phyloP scores from a whole-genome alignment of 2,113 vertebrate genomes.

The Clarias gariepinus region DNA sequence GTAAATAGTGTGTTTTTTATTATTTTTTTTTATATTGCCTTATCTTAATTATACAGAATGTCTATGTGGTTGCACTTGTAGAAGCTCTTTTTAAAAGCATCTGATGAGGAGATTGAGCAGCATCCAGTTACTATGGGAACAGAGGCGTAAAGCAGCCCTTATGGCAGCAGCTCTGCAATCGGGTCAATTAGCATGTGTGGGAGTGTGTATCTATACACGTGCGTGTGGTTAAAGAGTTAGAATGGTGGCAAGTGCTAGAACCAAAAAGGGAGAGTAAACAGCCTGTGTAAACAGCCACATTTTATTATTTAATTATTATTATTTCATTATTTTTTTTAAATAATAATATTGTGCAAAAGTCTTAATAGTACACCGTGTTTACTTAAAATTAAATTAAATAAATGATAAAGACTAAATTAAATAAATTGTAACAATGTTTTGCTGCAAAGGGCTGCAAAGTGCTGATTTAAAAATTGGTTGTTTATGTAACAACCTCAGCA shows the following conservation, averaged over 20 bases:
- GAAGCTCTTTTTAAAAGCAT: constrained; percentile 38
- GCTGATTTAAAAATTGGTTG: too few species aligned
- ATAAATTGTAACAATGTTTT: too few species aligned
- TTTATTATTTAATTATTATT: background rate
- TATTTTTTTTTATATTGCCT: too few species aligned
- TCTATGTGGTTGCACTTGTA: constrained; percentile 6
- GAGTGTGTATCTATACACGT: constrained; percentile 24
- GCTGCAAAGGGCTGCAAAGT: too few species aligned
- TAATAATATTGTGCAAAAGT: too few species aligned
- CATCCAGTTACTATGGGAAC: constrained; percentile 60
- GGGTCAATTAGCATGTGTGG: constrained; percentile 45
- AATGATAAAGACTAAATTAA: too few species aligned
- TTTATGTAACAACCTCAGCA: too few species aligned
- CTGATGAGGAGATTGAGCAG: constrained; percentile 27
- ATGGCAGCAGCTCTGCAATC: constrained; percentile 42
- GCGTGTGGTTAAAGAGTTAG: constrained; percentile 18
- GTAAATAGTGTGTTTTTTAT: background rate
- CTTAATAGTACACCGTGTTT: too few species aligned
- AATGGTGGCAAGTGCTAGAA: background rate
- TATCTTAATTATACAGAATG: background rate
- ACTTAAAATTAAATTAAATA: too few species aligned
- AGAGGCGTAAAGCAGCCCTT: constrained; percentile 51
- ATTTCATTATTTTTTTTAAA: too few species aligned
- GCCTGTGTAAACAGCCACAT: background rate
- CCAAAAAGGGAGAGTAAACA: background rate